Evolutionary conservation across 2,113 vertebrate genomes (phyloP), one percentile per base, ranked within the genome.

Genomic region (Capreolus pygargus): DNA sequence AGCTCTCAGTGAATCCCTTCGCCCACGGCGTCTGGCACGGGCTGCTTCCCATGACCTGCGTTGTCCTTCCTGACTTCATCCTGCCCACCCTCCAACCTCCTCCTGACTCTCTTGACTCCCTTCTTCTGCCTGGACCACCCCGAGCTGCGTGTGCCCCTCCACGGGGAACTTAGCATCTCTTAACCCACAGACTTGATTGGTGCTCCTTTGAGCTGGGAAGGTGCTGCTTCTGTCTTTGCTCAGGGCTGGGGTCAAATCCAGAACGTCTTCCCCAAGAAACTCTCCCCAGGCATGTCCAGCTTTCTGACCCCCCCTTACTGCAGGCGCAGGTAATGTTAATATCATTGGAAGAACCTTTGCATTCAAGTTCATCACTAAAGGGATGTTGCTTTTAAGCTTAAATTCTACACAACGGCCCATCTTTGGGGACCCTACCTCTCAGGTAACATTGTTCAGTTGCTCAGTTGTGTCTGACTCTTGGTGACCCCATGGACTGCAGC

Each of bases 291-390:
- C n/a, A 7, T 16, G 16, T 12, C 43, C 54, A 43, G n/a, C 30
- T 89, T 21, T 25, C 67, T 13, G 81, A 28, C n/a, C 4, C 12
- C 74, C 60, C 6, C 21, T 23, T 9, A 8, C 55, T 15, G 6
- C 2, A 10, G 0, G 1, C 0, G 2, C 33, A 2, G 28, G n/a
- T 50, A 30, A 28, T 2, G 9, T 52, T n/a, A 2, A 14, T 28
- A 25, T 78, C 14, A 16, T 78, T 3, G 13, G 74, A 45, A 45
- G 74, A 78, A 9, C 25, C 3, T 45, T 78, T 45, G 13, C 43
- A 45, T 78, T 78, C 25, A 78, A 28, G 25, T 78, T 78, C 74
- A 28, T 45, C 6, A 28, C 74, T 45, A 45, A 28, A 45, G 43
- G 13, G 43, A 28, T 45, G 43, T 27, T 45, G 74, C 74, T 45